phyloP scores from a whole-genome alignment of 2,113 vertebrate species.

The Pithys albifrons region DNA sequence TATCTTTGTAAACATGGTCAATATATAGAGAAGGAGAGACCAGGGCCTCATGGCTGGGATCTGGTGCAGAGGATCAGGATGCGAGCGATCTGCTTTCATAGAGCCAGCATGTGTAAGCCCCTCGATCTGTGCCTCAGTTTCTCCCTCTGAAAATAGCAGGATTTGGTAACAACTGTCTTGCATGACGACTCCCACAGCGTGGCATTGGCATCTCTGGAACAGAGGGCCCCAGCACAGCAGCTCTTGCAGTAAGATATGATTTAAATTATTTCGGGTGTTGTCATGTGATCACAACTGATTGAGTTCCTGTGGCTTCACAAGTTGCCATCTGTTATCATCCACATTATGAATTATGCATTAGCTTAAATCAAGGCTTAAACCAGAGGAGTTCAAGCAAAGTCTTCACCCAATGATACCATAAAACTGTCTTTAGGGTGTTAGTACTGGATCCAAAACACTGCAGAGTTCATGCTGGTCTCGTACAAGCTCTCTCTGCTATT shows the following conservation, averaged over 20 bases:
- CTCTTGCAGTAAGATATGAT: background rate
- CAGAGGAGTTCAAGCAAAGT: slow-evolving; percentile 44
- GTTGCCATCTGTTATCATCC: slow-evolving; percentile 64
- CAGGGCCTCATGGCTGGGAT: background rate
- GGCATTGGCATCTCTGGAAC: background rate
- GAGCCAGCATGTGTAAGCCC: background rate
- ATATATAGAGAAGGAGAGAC: background rate
- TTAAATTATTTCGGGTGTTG: slow-evolving; percentile 53
- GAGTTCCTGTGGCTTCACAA: slow-evolving; percentile 68
- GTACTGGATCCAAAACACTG: background rate
- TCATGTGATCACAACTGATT: slow-evolving; percentile 61
- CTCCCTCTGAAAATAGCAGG: background rate
- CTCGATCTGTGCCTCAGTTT: background rate
- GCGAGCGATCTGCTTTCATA: background rate
- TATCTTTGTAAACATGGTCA: background rate
- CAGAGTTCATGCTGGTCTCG: background rate
- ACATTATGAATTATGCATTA: slow-evolving; percentile 54
- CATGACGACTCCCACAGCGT: background rate
- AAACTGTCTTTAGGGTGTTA: slow-evolving; percentile 17
- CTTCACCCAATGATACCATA: slow-evolving; percentile 3
- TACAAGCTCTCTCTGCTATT: background rate
- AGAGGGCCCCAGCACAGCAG: background rate
- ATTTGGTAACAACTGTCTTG: background rate
- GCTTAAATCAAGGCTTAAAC: slow-evolving; percentile 40
- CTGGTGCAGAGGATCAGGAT: background rate